phyloP scores from a whole-genome alignment of 2,797 vertebrate genomes.

The Malurus splendens region DNA sequence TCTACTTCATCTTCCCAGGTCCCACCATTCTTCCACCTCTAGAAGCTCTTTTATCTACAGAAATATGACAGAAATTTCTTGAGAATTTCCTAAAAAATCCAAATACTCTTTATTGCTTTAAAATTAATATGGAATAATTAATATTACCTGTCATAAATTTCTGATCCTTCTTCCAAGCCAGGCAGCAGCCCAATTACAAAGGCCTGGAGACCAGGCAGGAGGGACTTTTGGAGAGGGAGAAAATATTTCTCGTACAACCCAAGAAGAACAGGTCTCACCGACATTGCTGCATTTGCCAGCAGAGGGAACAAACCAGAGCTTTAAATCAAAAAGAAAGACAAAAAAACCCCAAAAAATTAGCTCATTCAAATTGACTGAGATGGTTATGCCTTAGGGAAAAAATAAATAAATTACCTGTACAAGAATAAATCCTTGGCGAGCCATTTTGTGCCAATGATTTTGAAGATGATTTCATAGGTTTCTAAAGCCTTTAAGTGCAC shows the following conservation, averaged over 20 bases:
- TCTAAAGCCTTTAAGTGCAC: constrained; percentile 97
- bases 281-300: constrained; percentile 90
- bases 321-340: rapidly evolving
- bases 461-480: constrained; percentile 96
- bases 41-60: not conserved
- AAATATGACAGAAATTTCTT: not conserved
- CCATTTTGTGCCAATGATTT: constrained; percentile 97
- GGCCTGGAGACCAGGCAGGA: constrained; percentile 94
- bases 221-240: constrained; percentile 89
- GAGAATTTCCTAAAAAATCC: not conserved
- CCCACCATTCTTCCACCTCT: not conserved
- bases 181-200: constrained; percentile 91
- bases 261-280: constrained; percentile 89
- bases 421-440: constrained; percentile 94
- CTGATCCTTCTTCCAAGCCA: constrained; percentile 93
- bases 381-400: not conserved
- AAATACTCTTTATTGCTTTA: not conserved
- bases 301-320: constrained; percentile 95
- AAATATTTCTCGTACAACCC: constrained; percentile 94
- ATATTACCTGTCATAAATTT: constrained; percentile 90
- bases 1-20: not conserved
- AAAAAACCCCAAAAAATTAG: not conserved
- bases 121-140: not conserved
- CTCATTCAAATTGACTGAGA: not conserved
- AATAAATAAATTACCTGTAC: constrained; percentile 81